Base-by-base conservation (phyloP, 2,888 invertebrate genomes). In the Bursaphelenchus okinawaensis region DNA sequence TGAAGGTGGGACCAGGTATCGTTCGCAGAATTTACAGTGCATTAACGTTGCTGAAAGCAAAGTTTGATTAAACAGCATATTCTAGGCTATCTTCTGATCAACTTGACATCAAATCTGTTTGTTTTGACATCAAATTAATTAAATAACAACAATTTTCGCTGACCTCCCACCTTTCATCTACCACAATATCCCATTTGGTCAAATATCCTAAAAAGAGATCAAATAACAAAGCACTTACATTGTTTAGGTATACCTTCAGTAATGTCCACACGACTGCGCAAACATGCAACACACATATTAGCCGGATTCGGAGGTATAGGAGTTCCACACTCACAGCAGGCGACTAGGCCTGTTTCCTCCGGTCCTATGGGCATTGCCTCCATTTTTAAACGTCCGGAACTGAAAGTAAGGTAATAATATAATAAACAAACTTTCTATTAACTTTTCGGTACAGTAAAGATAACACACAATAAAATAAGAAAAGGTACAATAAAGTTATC, bases 271-370 rank as follows among this genome's bases (percentile, higher is more conserved):
- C 90, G 88, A 29, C 90, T 89, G 52, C 95, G 87, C 40, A 98
- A 84, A 84, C 98, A 99, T 22, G 90, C 90, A 0, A 93, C 91
- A 84, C 98, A 98, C 92, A 93, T 95, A 84, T 95, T 96, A 0
- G 93, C 89, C 1, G 93, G 91, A 86, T 99, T 99, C 28, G 96
- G 91, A 77, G 91, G 90, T 65, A 98, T 98, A 22, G 86, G 63
- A 16, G 88, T 87, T 12, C 93, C 95, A 86, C 98, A 98, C 84
- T 93, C 90, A 82, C 96, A 98, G 83, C 96, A 98, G 4, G 81
- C 81, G 58, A 80, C 76, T 16, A 72, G 61, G 12, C 79, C 80
- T 3, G 23, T 23, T 51, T 59, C 60, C 19, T n/a, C 24, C 12
- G 26, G 54, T 19, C 54, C 54, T 16, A 23, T 26, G 26, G 54